phyloP scores from a whole-genome alignment of 2,797 vertebrate species.

The Avahi laniger region DNA sequence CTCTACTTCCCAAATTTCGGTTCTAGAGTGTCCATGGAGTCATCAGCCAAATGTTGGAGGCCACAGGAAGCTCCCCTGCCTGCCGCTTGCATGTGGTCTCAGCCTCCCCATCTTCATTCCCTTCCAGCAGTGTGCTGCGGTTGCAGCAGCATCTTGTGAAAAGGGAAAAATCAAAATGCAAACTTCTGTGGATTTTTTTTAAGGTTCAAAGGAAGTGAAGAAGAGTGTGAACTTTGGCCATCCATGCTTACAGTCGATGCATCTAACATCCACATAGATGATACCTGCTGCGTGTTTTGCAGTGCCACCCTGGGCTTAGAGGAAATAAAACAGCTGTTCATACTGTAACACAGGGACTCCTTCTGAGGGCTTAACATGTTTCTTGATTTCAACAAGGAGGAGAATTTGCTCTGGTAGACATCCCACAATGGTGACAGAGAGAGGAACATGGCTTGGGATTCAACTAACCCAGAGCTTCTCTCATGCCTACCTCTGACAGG shows the following conservation, averaged over 20 bases:
- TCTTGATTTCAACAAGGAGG: neutral
- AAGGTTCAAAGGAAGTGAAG: neutral
- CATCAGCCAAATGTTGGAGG: neutral
- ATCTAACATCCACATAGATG: neutral
- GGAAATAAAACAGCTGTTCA: neutral
- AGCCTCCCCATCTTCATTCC: neutral
- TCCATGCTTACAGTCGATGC: rapidly evolving
- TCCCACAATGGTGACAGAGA: neutral
- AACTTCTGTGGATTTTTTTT: neutral
- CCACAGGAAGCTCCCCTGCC: neutral
- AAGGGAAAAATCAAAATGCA: neutral
- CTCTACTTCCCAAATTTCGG: neutral
- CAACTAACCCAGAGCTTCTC: neutral
- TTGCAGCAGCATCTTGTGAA: neutral
- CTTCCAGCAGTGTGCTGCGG: neutral
- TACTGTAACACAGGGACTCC: rapidly evolving
- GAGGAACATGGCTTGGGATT: neutral
- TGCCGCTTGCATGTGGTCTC: rapidly evolving
- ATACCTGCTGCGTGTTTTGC: neutral
- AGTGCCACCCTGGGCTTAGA: neutral
- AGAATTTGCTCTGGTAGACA: neutral
- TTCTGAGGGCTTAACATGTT: neutral
- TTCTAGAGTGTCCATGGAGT: too few species aligned
- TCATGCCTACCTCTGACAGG: neutral
- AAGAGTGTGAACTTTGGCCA: neutral